Evolutionary conservation across 2,797 vertebrate species (phyloP).

Genomic region (Rhinella marina): DNA sequence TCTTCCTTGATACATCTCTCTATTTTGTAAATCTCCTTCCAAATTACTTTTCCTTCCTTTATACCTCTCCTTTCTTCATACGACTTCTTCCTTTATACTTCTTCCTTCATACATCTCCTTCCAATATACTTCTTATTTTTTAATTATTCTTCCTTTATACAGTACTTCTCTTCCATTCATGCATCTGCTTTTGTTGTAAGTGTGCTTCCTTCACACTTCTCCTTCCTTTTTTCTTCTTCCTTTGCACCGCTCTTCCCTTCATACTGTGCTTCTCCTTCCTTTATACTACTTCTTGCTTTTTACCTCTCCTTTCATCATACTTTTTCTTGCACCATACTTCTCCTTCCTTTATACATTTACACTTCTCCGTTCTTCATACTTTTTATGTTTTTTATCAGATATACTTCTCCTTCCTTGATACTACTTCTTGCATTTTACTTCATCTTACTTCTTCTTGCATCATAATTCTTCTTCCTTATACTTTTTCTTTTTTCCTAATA

Average conservation of each 20-base stretch:
- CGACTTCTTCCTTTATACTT: not conserved
- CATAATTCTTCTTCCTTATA: not conserved
- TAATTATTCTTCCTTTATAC: not conserved
- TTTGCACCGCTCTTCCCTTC: not conserved
- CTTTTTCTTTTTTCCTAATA: no score
- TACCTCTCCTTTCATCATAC: no score
- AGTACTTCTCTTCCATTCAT: not conserved
- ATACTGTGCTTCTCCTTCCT: not conserved
- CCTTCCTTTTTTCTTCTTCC: not conserved
- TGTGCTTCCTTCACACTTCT: not conserved
- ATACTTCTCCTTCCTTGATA: not conserved
- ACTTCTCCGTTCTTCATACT: not conserved
- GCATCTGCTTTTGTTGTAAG: no score
- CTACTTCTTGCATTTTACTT: not conserved
- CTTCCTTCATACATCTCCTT: no score
- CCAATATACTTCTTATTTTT: no score
- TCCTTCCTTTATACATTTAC: not conserved
- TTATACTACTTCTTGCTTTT: not conserved
- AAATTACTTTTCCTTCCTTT: not conserved
- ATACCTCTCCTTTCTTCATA: not conserved
- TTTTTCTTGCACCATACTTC: not conserved
- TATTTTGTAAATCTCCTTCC: no score
- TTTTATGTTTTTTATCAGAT: no score
- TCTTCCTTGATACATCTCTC: no score
- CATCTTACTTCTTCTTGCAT: no score